These are phyloP conservation scores for Cephalopterus ornatus DNA, from an alignment of 2,113 vertebrate species.

Conservation along the genomic window DNA sequence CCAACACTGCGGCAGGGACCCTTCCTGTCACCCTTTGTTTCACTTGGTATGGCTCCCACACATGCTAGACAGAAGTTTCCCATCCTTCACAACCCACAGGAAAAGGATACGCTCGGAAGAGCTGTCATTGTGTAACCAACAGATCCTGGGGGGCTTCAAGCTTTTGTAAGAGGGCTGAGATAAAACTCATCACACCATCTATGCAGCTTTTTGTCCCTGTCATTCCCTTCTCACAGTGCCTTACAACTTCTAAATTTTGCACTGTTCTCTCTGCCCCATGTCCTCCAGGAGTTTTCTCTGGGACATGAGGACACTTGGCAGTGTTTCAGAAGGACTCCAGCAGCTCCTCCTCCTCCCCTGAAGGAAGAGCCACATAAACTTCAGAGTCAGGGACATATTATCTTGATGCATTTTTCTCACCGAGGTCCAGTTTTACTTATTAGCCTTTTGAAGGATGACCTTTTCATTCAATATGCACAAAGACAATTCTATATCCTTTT, in stretches of 20 bases:
- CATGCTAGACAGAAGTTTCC: not conserved
- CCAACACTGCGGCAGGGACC: not conserved
- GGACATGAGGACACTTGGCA: not conserved
- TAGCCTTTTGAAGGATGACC: not conserved
- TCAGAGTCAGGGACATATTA: not conserved
- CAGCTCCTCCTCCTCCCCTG: not conserved
- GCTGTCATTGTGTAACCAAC: not conserved
- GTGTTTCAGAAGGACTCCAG: not conserved
- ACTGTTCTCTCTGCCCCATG: accelerated
- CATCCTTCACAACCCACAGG: not conserved
- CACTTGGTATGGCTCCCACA: not conserved
- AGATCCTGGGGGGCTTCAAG: not conserved
- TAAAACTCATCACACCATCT: not conserved
- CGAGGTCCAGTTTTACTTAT: not conserved
- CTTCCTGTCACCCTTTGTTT: not conserved
- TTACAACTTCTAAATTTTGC: not conserved
- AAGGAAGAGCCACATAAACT: not conserved
- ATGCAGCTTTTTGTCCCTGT: not conserved
- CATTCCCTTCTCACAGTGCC: not conserved
- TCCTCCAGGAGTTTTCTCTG: not conserved
- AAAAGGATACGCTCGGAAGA: not conserved
- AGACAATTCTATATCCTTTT: not conserved
- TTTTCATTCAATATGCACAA: not conserved
- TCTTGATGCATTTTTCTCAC: not conserved
- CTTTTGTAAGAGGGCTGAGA: not conserved